Evolutionary conservation across 2,113 vertebrate genomes (phyloP).

Genomic region (Laticauda colubrina): DNA sequence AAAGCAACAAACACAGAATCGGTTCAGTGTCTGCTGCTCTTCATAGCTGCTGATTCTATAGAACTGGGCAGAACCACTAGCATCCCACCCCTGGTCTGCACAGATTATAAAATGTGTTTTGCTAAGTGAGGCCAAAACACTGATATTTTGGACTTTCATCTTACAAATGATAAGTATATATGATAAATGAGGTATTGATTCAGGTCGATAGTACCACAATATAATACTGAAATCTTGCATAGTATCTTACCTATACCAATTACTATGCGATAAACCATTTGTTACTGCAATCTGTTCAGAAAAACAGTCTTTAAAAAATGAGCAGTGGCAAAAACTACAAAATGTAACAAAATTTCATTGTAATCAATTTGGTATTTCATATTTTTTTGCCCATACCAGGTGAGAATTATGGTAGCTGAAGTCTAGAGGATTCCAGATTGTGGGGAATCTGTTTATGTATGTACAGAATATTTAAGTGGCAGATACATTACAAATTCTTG

Average conservation of each 20-base stretch:
- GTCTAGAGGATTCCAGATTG: not conserved
- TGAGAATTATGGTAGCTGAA: not conserved
- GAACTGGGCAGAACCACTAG: too few relatives aligned
- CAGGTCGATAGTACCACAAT: conserved; percentile 28
- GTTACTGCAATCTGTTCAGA: not conserved
- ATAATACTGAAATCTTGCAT: conserved; percentile 22
- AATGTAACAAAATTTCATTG: not conserved
- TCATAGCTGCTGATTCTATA: too few relatives aligned
- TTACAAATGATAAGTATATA: conserved; percentile 31
- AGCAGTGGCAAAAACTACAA: not conserved
- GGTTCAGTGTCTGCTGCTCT: too few relatives aligned
- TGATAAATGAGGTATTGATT: conserved; percentile 51
- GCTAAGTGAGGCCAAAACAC: conserved; percentile 50
- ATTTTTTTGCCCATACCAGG: not conserved
- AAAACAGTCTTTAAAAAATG: not conserved
- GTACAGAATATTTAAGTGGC: not conserved
- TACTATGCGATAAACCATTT: not conserved
- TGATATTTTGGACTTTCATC: conserved; percentile 40
- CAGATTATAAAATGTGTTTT: conserved; percentile 49
- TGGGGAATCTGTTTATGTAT: not conserved
- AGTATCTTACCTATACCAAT: conserved; percentile 9
- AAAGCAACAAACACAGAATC: too few relatives aligned
- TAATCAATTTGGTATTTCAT: not conserved
- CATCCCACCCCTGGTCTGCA: conserved; percentile 1
- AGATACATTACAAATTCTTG: not conserved